These are phyloP conservation scores for Nasua narica DNA, from an alignment of 2,797 vertebrate species.

Conservation along the genomic window DNA sequence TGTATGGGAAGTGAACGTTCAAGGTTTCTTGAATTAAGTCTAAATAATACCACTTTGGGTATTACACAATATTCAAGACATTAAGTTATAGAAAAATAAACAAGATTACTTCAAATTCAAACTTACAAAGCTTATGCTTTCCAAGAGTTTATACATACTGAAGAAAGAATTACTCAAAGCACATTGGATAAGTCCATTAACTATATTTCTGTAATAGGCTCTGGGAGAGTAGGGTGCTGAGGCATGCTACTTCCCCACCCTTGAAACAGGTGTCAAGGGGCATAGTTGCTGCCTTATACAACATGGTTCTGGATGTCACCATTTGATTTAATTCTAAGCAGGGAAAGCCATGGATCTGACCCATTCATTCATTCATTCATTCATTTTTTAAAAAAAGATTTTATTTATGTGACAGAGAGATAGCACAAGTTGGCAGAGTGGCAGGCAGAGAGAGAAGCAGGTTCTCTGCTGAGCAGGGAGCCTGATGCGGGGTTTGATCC, in stretches of 20 bases:
- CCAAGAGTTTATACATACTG: background rate
- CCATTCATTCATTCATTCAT: background rate
- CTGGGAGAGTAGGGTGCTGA: background rate
- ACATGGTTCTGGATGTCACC: background rate
- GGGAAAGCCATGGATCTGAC: background rate
- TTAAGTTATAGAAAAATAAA: background rate
- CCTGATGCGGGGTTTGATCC: too few species aligned
- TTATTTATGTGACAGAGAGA: too few species aligned
- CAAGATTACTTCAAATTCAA: background rate
- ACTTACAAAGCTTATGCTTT: background rate
- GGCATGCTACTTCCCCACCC: background rate
- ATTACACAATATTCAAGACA: background rate
- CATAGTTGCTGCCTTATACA: background rate
- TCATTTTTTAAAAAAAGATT: background rate
- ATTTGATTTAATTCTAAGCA: background rate
- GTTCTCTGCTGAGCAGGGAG: too few species aligned
- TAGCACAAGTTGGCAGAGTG: too few species aligned
- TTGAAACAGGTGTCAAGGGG: background rate
- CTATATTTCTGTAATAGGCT: background rate
- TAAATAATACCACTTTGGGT: background rate
- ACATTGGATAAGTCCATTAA: background rate
- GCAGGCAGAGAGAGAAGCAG: too few species aligned
- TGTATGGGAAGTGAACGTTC: background rate
- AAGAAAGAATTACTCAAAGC: background rate
- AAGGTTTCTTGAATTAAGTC: conserved; percentile 15